These are phyloP conservation scores for Bos indicus DNA, from an alignment of 2,113 vertebrate genomes.

Conservation along the genomic window DNA sequence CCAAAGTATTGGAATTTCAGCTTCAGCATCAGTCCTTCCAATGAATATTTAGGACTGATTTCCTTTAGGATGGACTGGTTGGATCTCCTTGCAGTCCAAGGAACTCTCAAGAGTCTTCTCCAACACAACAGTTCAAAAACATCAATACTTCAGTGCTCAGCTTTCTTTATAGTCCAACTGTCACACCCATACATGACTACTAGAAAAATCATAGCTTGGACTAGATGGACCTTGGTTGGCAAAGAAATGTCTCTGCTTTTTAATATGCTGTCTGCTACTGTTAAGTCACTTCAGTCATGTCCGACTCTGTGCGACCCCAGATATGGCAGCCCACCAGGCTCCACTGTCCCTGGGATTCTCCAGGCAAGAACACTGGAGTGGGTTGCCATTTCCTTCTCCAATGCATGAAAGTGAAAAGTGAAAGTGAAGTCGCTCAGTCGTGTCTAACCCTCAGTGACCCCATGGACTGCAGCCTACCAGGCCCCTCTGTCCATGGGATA, in stretches of 20 bases:
- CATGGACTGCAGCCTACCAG: too few species aligned
- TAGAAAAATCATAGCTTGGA: background rate
- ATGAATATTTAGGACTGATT: background rate
- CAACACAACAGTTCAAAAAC: accelerated
- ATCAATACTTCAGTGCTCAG: background rate
- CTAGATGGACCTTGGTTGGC: background rate
- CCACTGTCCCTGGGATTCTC: too few species aligned
- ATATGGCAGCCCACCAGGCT: too few species aligned
- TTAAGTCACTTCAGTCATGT: too few species aligned
- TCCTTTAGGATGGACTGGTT: background rate
- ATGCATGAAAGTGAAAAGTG: too few species aligned
- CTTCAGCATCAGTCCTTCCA: background rate
- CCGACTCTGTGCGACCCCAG: too few species aligned
- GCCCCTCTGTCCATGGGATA: too few species aligned
- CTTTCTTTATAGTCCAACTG: background rate
- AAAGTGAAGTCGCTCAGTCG: too few species aligned
- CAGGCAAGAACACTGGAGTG: too few species aligned
- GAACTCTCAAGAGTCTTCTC: background rate
- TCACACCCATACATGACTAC: background rate
- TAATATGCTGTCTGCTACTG: background rate
- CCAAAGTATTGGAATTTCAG: background rate
- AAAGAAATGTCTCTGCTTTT: background rate
- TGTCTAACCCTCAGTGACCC: too few species aligned
- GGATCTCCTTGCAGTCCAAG: background rate
- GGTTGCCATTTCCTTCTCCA: too few species aligned